A percentile compares a stretch with the other conserved stretches of the same genome.
These are phyloP conservation scores for Oconnorella tubifera DNA, from an alignment of 2,888 invertebrate species.

Conservation along the genomic window DNA sequence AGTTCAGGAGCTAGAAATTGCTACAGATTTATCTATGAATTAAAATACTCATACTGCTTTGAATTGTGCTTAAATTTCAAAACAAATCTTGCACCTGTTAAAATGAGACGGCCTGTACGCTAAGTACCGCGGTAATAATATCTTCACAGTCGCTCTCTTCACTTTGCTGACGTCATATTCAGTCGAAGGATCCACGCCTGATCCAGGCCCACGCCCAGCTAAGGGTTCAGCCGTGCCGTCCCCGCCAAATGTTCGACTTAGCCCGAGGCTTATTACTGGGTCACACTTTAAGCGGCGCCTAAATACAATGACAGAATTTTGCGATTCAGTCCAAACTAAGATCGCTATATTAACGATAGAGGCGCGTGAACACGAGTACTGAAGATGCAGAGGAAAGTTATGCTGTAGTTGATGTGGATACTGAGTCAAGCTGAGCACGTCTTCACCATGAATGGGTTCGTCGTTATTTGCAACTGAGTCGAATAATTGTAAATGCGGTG, in stretches of 20 bases:
- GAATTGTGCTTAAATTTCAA: background rate
- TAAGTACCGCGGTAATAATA: slow-evolving; percentile 16
- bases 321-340: slow-evolving; percentile 1
- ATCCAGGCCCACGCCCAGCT: background rate
- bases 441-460: no score
- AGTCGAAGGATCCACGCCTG: background rate
- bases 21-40: background rate
- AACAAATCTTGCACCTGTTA: background rate
- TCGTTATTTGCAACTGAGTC: no score
- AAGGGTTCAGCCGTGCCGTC: no score
- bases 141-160: background rate
- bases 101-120: slow-evolving; percentile 4
- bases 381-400: slow-evolving; percentile 11
- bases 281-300: background rate
- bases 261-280: background rate
- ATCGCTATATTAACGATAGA: slow-evolving; percentile 4
- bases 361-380: slow-evolving; percentile 7
- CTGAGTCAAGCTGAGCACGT: slow-evolving; percentile 16
- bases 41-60: background rate
- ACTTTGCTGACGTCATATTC: background rate
- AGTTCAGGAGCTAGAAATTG: no score
- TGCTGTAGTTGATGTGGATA: slow-evolving; percentile 15
- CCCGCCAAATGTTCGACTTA: no score
- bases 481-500: no score
- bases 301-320: background rate